Conservation (phyloP, 2,797 vertebrate species). For the Mormyrus hasselquistii region DNA sequence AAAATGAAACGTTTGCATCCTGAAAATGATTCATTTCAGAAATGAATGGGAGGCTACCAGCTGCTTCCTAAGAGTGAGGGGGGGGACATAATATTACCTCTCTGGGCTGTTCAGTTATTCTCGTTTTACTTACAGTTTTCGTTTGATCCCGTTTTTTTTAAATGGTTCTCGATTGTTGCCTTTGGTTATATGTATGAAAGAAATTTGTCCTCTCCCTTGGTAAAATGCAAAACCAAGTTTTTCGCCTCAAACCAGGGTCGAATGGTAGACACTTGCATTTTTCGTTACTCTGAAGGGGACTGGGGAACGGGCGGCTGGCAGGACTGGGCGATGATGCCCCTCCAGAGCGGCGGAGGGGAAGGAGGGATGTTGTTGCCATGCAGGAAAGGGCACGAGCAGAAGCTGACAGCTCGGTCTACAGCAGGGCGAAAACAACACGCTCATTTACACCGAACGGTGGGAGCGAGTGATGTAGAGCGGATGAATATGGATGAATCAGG, state of each 20-base stretch:
- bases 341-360: background rate
- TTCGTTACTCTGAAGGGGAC: background rate
- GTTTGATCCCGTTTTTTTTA: background rate
- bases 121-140: background rate
- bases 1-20: background rate
- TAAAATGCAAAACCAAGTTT: background rate
- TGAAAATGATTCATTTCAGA: background rate
- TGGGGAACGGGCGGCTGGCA: background rate
- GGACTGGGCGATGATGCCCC: background rate
- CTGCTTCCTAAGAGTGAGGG: background rate
- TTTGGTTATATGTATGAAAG: background rate
- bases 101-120: background rate
- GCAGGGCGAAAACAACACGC: background rate
- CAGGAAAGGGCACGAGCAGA: background rate
- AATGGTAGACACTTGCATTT: background rate
- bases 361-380: background rate
- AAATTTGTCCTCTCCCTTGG: background rate
- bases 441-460: background rate
- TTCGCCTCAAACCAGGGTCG: background rate
- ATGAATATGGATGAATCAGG: conserved; percentile 1
- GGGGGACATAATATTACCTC: background rate
- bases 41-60: background rate
- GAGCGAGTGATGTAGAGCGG: background rate
- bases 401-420: background rate
- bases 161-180: background rate